phyloP scores from a whole-genome alignment of 1,140 invertebrate species.

The Cryptotermes secundus region DNA sequence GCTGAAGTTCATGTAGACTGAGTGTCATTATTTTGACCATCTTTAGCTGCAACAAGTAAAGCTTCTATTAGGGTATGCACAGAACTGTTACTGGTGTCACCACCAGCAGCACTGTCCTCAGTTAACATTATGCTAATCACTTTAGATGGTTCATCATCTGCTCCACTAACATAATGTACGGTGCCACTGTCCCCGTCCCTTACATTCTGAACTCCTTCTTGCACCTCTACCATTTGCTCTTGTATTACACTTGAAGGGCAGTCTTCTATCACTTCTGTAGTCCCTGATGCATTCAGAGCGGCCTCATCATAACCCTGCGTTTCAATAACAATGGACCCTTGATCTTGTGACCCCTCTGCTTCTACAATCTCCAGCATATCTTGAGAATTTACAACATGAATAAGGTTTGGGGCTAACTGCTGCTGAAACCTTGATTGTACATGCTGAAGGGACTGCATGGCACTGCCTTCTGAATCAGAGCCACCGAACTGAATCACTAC shows the following conservation, averaged over 20 bases:
- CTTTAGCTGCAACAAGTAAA: constrained; percentile 32
- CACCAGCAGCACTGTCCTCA: constrained; percentile 17
- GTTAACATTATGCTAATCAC: constrained; percentile 34
- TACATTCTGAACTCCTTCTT: not conserved
- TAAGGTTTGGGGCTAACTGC: not conserved
- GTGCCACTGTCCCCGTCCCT: not conserved
- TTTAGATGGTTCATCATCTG: constrained; percentile 24
- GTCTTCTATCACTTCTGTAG: not conserved
- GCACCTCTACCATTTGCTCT: constrained; percentile 21
- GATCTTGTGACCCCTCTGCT: not conserved
- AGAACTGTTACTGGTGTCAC: not conserved
- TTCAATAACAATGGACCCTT: constrained; percentile 30
- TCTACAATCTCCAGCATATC: not conserved
- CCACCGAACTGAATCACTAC: constrained; percentile 33
- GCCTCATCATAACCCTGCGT: constrained; percentile 25
- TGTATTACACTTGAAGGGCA: not conserved
- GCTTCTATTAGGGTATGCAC: constrained; percentile 35
- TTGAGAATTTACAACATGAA: constrained; percentile 3
- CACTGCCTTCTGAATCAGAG: constrained; percentile 1
- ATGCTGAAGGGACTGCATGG: not conserved
- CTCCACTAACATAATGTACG: not conserved
- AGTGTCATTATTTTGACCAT: not conserved
- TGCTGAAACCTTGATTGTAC: not conserved
- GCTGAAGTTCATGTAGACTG: not conserved
- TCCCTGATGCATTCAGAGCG: not conserved